Percentiles rank a stretch among this genome's conserved stretches.
These are phyloP conservation scores for Ptychoptera albimana DNA, from an alignment of 2,888 invertebrate species.

Conservation along the genomic window DNA sequence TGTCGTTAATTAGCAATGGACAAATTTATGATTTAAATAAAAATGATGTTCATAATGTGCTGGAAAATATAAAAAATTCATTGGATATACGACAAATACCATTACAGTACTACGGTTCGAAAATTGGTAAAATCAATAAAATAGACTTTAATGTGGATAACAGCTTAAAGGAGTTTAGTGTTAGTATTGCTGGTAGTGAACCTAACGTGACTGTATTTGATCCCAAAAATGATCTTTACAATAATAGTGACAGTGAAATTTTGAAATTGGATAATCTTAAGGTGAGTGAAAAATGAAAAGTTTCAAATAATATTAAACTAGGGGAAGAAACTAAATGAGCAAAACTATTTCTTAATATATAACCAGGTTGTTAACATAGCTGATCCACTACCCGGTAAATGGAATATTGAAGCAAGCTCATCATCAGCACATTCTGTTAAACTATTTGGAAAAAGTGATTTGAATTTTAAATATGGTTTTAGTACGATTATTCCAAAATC, in stretches of 20 bases:
- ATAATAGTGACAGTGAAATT: constrained; percentile 32
- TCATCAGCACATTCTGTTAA: constrained; percentile 47
- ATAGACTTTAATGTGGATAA: constrained; percentile 44
- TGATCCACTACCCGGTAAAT: constrained; percentile 48
- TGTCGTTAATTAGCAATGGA: constrained; percentile 57
- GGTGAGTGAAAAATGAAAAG: too few relatives aligned
- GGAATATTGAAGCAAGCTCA: constrained; percentile 43
- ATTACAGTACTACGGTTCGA: constrained; percentile 34
- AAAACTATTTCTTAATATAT: too few relatives aligned
- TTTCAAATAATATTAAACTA: background rate
- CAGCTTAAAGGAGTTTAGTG: constrained; percentile 46
- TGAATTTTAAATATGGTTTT: constrained; percentile 52
- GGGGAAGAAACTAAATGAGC: too few relatives aligned
- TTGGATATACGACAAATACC: constrained; percentile 48
- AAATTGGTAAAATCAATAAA: constrained; percentile 13
- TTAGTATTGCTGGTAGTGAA: constrained; percentile 48
- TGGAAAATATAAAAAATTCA: constrained; percentile 42
- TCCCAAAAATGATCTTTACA: constrained; percentile 32
- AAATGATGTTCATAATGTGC: constrained; percentile 50
- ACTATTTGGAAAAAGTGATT: constrained; percentile 46
- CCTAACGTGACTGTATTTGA: constrained; percentile 41
- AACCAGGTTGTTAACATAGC: constrained; percentile 41
- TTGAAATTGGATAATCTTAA: constrained; percentile 44
- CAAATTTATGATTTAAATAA: constrained; percentile 57
- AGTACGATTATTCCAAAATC: constrained; percentile 32